A percentile compares a stretch with the other conserved stretches of the same genome.
phyloP scores from a whole-genome alignment of 2,797 vertebrate species.

The Microctenopoma lineatum region DNA sequence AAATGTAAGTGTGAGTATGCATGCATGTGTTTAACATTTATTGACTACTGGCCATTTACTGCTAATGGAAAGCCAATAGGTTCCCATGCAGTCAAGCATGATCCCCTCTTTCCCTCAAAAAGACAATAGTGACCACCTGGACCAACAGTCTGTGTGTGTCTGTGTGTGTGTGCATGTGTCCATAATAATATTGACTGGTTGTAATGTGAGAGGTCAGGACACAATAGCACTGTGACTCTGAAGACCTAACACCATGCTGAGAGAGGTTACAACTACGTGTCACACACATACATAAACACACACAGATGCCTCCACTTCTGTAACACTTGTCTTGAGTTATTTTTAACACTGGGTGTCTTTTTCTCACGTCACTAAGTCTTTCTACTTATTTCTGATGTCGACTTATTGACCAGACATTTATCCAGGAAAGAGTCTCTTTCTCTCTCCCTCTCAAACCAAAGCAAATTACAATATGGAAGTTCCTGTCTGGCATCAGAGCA shows the following conservation, averaged over 20 bases:
- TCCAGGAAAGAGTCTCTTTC: too few species aligned
- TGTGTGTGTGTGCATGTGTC: slow-evolving; percentile 25
- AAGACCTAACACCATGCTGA: slow-evolving; percentile 79
- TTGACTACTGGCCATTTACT: slow-evolving; percentile 41
- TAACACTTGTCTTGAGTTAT: not conserved
- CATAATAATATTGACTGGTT: slow-evolving; percentile 77
- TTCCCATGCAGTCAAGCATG: slow-evolving; percentile 56
- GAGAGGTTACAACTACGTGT: slow-evolving; percentile 83
- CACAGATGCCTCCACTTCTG: too few species aligned
- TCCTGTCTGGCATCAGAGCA: too few species aligned
- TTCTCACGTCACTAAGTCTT: too few species aligned
- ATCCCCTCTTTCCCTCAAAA: not conserved
- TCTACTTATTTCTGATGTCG: too few species aligned
- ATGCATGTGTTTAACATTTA: slow-evolving; percentile 26
- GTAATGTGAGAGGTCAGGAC: slow-evolving; percentile 78
- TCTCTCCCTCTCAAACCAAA: too few species aligned
- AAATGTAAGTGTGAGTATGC: slow-evolving; percentile 6
- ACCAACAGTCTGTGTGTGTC: slow-evolving; percentile 35
- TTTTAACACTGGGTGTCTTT: too few species aligned
- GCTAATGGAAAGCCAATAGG: slow-evolving; percentile 51
- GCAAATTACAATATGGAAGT: too few species aligned
- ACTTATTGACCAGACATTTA: too few species aligned
- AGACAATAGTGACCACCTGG: slow-evolving; percentile 73
- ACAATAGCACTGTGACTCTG: slow-evolving; percentile 79
- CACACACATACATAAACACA: slow-evolving; percentile 23